Evolutionary conservation across 2,797 vertebrate species (phyloP).

Genomic region (Micrastur ruficollis): DNA sequence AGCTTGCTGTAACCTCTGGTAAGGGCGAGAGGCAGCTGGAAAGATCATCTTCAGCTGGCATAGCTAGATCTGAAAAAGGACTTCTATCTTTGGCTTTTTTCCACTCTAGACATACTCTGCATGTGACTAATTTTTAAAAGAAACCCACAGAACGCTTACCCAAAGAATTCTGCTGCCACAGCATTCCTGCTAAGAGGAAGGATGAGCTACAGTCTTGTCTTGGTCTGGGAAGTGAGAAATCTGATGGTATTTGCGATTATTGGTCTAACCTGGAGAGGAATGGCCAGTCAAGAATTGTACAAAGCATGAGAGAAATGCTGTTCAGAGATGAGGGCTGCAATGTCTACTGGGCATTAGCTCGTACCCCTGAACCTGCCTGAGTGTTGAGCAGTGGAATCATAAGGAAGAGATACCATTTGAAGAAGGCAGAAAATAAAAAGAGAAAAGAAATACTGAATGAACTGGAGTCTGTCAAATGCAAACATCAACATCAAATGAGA

Average conservation of each 20-base stretch:
- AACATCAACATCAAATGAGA: not conserved
- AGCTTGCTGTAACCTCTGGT: conserved; percentile 35
- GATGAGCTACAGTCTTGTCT: not conserved
- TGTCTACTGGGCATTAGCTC: not conserved
- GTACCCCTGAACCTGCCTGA: not conserved
- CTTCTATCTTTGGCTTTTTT: conserved; percentile 42
- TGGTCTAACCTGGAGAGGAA: not conserved
- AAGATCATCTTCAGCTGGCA: conserved; percentile 37
- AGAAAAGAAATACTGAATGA: not conserved
- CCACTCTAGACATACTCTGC: conserved; percentile 13
- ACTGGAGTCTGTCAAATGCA: not conserved
- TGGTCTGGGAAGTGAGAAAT: conserved; percentile 6
- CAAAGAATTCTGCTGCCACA: not conserved
- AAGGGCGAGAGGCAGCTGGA: conserved; percentile 22
- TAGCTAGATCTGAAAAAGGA: conserved; percentile 6
- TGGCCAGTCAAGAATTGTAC: not conserved
- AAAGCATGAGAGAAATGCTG: not conserved
- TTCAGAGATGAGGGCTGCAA: not conserved
- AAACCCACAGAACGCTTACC: not conserved
- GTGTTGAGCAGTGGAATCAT: not conserved
- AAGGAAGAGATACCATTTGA: not conserved
- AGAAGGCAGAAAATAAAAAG: not conserved
- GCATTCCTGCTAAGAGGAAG: not conserved
- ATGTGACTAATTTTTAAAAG: conserved; percentile 52
- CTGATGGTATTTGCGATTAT: not conserved